Evolutionary conservation across 2,888 invertebrate species (phyloP).

Genomic region (Calliphora vomitoria): DNA sequence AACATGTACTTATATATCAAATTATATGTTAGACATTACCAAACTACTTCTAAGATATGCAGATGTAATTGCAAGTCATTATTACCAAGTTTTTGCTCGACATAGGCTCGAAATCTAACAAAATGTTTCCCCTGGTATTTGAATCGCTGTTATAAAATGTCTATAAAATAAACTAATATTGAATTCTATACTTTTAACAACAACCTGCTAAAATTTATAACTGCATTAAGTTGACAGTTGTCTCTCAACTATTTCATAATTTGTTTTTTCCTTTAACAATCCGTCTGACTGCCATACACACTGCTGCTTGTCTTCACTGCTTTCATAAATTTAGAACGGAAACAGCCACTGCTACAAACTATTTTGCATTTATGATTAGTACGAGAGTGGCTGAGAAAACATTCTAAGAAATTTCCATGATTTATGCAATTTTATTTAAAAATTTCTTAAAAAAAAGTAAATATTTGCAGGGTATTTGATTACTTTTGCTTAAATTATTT

Average conservation of each 20-base stretch:
- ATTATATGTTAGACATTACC: too few relatives aligned
- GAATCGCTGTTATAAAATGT: too few relatives aligned
- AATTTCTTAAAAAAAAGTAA: background rate
- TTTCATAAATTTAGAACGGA: constrained; percentile 8
- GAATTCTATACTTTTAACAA: background rate
- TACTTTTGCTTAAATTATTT: too few relatives aligned
- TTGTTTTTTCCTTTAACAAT: background rate
- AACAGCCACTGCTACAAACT: constrained; percentile 3
- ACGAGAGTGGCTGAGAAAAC: background rate
- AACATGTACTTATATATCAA: too few relatives aligned
- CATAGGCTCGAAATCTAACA: too few relatives aligned
- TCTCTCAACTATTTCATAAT: background rate
- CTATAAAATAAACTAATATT: too few relatives aligned
- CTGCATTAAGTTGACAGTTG: constrained; percentile 6
- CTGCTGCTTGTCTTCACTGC: background rate
- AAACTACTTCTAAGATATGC: too few relatives aligned
- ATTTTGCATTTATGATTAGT: constrained; percentile 32
- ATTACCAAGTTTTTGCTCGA: too few relatives aligned
- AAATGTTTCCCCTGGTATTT: too few relatives aligned
- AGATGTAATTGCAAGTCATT: too few relatives aligned
- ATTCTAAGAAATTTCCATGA: constrained; percentile 7
- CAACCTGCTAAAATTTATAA: background rate
- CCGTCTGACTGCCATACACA: background rate
- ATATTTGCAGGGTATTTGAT: too few relatives aligned
- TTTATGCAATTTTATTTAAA: background rate